Evolutionary conservation across 2,797 vertebrate species (phyloP).

Genomic region (Sebastes miniatus): DNA sequence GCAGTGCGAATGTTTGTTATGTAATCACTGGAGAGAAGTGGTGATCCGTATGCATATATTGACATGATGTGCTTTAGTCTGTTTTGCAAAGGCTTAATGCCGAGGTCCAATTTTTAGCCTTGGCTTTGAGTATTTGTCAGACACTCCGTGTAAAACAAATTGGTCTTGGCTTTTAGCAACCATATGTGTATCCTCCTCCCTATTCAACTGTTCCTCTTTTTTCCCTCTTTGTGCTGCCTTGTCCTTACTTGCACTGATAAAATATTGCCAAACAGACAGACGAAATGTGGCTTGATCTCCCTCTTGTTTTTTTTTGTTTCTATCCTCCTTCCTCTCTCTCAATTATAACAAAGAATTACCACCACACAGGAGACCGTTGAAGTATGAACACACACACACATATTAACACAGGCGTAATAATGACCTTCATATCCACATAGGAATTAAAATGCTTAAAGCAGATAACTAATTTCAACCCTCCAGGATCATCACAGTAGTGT

Average conservation of each 20-base stretch:
- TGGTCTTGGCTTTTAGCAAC: background rate
- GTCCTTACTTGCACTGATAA: constrained; percentile 29
- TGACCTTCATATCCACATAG: constrained; percentile 33
- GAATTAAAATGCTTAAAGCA: constrained; percentile 32
- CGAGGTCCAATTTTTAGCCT: constrained; percentile 20
- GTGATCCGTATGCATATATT: constrained; percentile 33
- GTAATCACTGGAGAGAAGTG: constrained; percentile 6
- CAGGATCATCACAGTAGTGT: background rate
- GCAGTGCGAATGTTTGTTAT: constrained; percentile 4
- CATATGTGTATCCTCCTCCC: background rate
- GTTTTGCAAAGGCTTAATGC: constrained; percentile 23
- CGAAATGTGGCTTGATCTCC: constrained; percentile 28
- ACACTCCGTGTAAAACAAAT: constrained; percentile 28
- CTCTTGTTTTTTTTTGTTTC: background rate
- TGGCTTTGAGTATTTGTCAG: constrained; percentile 44
- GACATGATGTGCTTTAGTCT: constrained; percentile 19
- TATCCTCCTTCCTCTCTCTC: background rate
- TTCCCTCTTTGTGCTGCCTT: background rate
- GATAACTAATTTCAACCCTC: constrained; percentile 6
- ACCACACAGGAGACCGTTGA: constrained; percentile 19
- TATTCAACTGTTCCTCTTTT: background rate
- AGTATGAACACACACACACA: background rate
- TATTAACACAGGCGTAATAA: constrained; percentile 29
- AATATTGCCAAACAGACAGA: constrained; percentile 35
- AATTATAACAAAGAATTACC: constrained; percentile 56